phyloP scores from a whole-genome alignment of 2,888 invertebrate species.

The Carterocephalus palaemon region DNA sequence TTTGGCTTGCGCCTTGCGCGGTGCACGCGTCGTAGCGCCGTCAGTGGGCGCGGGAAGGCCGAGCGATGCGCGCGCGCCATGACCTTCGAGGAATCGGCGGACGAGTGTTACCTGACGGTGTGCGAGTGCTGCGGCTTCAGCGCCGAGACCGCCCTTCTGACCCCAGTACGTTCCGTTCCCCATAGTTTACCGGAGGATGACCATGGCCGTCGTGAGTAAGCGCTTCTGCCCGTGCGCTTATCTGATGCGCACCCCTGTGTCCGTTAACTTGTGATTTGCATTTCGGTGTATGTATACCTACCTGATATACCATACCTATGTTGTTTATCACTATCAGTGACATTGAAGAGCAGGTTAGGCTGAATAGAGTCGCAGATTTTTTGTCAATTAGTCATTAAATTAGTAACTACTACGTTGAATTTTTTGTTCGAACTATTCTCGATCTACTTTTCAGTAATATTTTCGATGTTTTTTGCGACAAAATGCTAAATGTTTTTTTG shows the following conservation, averaged over 20 bases:
- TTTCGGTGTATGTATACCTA: conserved; percentile 1
- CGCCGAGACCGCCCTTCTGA: conserved; percentile 70
- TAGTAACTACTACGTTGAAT: too few relatives aligned
- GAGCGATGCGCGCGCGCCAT: conserved; percentile 75
- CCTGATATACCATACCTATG: too few relatives aligned
- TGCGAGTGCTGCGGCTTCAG: conserved; percentile 79
- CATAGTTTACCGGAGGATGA: conserved; percentile 63
- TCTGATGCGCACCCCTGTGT: conserved; percentile 1
- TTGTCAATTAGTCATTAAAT: too few relatives aligned
- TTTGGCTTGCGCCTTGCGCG: conserved; percentile 37
- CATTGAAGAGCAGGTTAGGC: too few relatives aligned
- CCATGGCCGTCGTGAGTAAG: conserved; percentile 75
- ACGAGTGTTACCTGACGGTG: conserved; percentile 72
- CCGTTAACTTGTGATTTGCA: not conserved
- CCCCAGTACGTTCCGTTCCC: conserved; percentile 74
- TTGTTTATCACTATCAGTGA: conserved; percentile 3
- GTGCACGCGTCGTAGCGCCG: conserved; percentile 34
- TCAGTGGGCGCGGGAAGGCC: conserved; percentile 59
- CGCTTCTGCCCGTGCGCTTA: conserved; percentile 50
- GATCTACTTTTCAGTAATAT: too few relatives aligned
- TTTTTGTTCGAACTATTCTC: too few relatives aligned
- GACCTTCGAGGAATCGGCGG: conserved; percentile 73
- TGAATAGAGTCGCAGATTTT: too few relatives aligned
- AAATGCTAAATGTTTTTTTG: too few relatives aligned
- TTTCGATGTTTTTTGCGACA: too few relatives aligned